Percentiles rank a stretch among this genome's conserved stretches.
These are phyloP conservation scores for Orthonevra nobilis DNA, from an alignment of 2,888 invertebrate genomes.

Conservation along the genomic window DNA sequence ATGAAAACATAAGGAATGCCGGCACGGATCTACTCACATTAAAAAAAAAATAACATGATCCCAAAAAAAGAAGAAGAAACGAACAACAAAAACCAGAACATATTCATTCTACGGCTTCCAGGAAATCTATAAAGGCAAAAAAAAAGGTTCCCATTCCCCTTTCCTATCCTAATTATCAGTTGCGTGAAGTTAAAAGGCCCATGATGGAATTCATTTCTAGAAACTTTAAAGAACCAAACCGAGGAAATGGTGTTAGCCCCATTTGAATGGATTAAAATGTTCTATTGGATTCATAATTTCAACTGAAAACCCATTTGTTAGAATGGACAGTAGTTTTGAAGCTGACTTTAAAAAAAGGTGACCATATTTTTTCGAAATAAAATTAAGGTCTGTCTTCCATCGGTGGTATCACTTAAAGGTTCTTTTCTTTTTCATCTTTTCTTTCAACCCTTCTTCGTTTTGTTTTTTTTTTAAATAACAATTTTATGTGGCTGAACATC, in stretches of 20 bases:
- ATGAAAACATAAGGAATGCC: neutral
- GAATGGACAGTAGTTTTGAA: conserved; percentile 42
- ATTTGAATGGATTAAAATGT: conserved; percentile 61
- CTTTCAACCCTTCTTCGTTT: neutral
- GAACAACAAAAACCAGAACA: neutral
- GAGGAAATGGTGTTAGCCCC: conserved; percentile 61
- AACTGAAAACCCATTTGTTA: conserved; percentile 44
- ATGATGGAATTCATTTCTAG: conserved; percentile 2
- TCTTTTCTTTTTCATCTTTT: no score
- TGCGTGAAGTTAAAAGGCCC: conserved; percentile 8
- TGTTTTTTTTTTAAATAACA: neutral
- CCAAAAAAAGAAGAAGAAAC: conserved; percentile 1
- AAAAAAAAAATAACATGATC: conserved; percentile 18
- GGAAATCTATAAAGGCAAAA: conserved; percentile 30
- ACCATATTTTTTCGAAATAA: conserved; percentile 4
- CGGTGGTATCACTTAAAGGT: conserved; percentile 37
- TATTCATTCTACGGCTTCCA: conserved; percentile 20
- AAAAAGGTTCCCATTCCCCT: conserved; percentile 7
- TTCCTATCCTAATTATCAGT: conserved; percentile 17
- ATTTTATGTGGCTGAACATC: neutral
- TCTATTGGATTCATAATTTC: conserved; percentile 62
- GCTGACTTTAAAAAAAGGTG: neutral
- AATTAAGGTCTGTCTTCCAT: conserved; percentile 12
- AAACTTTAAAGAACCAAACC: conserved; percentile 38
- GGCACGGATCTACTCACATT: conserved; percentile 42